Base-by-base conservation (phyloP, 1,140 invertebrate genomes). In the Aphelenchoides avenae region DNA sequence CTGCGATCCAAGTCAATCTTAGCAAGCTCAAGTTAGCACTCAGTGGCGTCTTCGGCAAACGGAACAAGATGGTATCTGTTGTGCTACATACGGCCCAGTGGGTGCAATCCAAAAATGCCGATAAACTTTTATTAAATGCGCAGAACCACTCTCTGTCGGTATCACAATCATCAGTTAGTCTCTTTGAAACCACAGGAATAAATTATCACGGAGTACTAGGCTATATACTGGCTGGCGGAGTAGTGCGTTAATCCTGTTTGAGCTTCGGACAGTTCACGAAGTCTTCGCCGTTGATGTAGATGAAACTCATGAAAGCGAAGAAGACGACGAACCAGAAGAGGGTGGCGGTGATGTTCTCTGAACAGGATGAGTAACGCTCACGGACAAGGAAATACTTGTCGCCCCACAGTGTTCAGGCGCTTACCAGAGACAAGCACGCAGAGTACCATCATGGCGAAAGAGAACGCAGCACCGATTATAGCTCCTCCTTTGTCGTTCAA, bases 241-340 rank as follows among this genome's bases (percentile, higher is more conserved):
- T n/a, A n/a, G n/a, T n/a, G n/a, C n/a, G n/a, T 61, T n/a, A 70
- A n/a, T 70, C 68, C 2, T 49, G 22, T 31, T 71, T 71, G 31
- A 75, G 53, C 42, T 67, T 72, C 4, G 73, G 73, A 30, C 44
- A 33, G 50, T 68, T 66, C 0, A 74, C 73, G 55, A 75, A 75
- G 34, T 75, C 73, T 24, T 77, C 73, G 2, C 73, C 73, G 47
- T 75, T 75, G 9, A 75, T n/a, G 33, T 61, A 64, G n/a, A 75
- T 75, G 50, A 75, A 76, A n/a, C 48, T 20, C 29, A 59, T 34
- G 41, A 77, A 66, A 4, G 64, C 51, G 9, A 65, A 39, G 47
- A 75, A 73, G 5, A 75, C 55, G 15, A 64, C 37, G 20, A 73
- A 33, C 73, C 73, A 75, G 41, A 77, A 77, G 13, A 77, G 15